Percentiles rank a stretch among this genome's conserved stretches.
Conservation (phyloP, 2,113 vertebrate genomes). For the Saccopteryx bilineata region DNA sequence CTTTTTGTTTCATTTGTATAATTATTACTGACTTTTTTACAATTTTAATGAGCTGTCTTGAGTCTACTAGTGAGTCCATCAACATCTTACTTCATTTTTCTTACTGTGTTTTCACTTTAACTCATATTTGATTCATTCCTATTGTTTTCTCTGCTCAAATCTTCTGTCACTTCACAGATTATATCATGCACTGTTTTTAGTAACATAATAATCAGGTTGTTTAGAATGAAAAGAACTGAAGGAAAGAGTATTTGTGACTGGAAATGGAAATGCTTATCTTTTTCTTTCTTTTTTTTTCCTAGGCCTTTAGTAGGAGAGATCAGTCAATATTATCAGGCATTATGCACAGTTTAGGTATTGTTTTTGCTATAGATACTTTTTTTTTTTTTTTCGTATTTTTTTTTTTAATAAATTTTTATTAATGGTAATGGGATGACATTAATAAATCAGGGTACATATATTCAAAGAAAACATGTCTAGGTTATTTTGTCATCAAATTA, state of each 20-base stretch:
- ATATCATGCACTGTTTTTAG: not conserved
- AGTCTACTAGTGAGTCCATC: not conserved
- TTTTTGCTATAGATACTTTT: not conserved
- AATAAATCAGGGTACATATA: too few species aligned
- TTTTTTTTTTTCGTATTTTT: too few species aligned
- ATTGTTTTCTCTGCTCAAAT: not conserved
- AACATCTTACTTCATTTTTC: not conserved
- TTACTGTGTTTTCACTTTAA: not conserved
- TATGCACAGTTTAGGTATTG: not conserved
- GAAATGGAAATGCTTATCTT: not conserved
- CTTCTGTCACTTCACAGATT: not conserved
- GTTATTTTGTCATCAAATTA: too few species aligned
- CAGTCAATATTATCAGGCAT: not conserved
- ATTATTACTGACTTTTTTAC: not conserved
- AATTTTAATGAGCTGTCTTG: not conserved
- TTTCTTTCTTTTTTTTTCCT: not conserved
- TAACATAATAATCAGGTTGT: not conserved
- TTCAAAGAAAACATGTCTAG: too few species aligned
- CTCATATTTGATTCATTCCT: not conserved
- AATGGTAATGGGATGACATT: too few species aligned
- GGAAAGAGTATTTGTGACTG: not conserved
- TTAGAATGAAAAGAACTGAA: not conserved
- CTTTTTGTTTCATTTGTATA: not conserved
- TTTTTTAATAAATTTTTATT: too few species aligned
- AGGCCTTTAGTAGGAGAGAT: not conserved